Evolutionary conservation across 1,140 invertebrate genomes (phyloP).

Genomic region (Lepidurus couesii): DNA sequence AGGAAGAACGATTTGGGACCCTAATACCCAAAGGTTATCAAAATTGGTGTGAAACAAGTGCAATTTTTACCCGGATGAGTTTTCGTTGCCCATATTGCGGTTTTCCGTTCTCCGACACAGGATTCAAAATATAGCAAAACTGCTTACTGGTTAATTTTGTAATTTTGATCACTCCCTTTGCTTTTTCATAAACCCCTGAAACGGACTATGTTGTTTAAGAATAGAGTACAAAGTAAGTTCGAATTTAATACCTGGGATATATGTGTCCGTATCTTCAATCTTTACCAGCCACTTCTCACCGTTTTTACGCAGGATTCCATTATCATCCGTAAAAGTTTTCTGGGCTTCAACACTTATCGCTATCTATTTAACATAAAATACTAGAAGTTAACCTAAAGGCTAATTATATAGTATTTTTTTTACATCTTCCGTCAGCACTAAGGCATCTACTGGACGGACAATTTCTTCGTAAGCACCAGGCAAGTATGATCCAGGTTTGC

Average conservation of each 20-base stretch:
- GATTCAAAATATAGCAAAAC: conserved; percentile 51
- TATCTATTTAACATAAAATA: conserved; percentile 41
- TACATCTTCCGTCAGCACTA: conserved; percentile 51
- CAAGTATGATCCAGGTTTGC: conserved; percentile 50
- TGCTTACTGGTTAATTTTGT: conserved; percentile 49
- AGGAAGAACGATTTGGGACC: neutral
- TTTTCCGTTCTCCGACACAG: conserved; percentile 46
- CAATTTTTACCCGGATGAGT: neutral
- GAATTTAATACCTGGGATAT: conserved; percentile 46
- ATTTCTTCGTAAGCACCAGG: conserved; percentile 52
- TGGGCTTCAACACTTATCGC: conserved; percentile 48
- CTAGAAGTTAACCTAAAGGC: neutral
- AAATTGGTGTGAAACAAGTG: neutral
- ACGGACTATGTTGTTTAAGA: neutral
- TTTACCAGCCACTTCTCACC: conserved; percentile 53
- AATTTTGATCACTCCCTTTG: conserved; percentile 44
- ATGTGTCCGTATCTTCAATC: conserved; percentile 48
- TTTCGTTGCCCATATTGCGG: conserved; percentile 39
- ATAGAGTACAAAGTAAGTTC: no score
- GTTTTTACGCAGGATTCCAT: conserved; percentile 47
- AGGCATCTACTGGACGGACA: conserved; percentile 48
- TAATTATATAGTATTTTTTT: neutral
- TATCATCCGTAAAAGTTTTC: conserved; percentile 49
- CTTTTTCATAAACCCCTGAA: neutral
- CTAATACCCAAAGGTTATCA: conserved; percentile 34